These are phyloP conservation scores for Megalopta genalis DNA, from an alignment of 1,140 invertebrate species.

Conservation along the genomic window DNA sequence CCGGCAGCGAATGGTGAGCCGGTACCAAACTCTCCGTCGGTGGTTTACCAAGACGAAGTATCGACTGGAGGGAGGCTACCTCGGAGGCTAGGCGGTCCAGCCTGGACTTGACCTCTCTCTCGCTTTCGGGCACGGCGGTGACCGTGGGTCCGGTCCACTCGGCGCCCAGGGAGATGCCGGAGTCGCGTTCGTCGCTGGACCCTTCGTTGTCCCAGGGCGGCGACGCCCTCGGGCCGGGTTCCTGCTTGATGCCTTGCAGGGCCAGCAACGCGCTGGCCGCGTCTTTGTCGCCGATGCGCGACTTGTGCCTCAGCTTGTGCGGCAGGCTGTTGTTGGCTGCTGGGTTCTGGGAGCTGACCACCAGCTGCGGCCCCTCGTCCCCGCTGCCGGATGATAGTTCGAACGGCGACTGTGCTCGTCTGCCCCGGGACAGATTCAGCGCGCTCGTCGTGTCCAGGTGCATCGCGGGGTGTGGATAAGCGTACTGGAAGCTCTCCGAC, in stretches of 20 bases:
- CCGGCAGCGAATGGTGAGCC: conserved; percentile 41
- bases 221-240: conserved; percentile 86
- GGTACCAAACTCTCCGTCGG: conserved; percentile 58
- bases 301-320: conserved; percentile 94
- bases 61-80: conserved; percentile 92
- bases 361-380: conserved; percentile 82
- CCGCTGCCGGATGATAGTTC: conserved; percentile 87
- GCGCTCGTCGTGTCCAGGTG: conserved; percentile 81
- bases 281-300: conserved; percentile 93
- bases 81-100: conserved; percentile 93
- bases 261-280: conserved; percentile 89
- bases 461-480: conserved; percentile 80
- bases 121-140: conserved; percentile 81
- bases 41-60: conserved; percentile 80
- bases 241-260: conserved; percentile 90
- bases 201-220: conserved; percentile 91
- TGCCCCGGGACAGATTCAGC: conserved; percentile 83
- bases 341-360: conserved; percentile 63
- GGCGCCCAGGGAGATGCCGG: conserved; percentile 90
- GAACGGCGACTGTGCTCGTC: conserved; percentile 84
- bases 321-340: conserved; percentile 86
- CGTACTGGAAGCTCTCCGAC: conserved; percentile 77
- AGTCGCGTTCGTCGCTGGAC: conserved; percentile 92
- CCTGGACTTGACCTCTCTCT: conserved; percentile 90
- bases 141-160: conserved; percentile 81